Evolutionary conservation across 2,888 invertebrate genomes (phyloP).

Genomic region (Brachylomia viminalis): DNA sequence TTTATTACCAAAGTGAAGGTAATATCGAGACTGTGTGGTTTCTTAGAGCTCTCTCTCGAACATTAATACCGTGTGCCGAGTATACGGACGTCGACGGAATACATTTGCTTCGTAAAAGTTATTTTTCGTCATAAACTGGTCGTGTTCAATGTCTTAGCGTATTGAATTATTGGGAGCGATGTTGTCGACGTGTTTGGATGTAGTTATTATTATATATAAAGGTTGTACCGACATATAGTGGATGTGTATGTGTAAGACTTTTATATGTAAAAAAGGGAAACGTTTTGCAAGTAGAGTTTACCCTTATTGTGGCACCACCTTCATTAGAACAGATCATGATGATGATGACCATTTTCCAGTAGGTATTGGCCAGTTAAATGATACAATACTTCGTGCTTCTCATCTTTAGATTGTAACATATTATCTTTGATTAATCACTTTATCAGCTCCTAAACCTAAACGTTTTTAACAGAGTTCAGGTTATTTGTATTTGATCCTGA

Average conservation of each 20-base stretch:
- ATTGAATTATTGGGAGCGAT: constrained; percentile 50
- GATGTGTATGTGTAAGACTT: constrained; percentile 3
- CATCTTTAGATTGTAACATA: too few relatives aligned
- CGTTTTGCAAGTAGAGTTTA: too few relatives aligned
- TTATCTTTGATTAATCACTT: too few relatives aligned
- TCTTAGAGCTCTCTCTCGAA: constrained; percentile 46
- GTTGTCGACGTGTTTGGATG: constrained; percentile 12
- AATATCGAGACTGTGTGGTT: constrained; percentile 55
- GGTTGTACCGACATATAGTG: not conserved
- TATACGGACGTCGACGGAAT: constrained; percentile 47
- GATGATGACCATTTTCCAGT: not conserved
- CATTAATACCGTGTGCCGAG: constrained; percentile 44
- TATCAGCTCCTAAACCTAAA: too few relatives aligned
- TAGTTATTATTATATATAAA: constrained; percentile 13
- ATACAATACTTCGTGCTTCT: not conserved
- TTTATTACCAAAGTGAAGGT: constrained; percentile 55
- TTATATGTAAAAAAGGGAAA: not conserved
- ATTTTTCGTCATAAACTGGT: constrained; percentile 62
- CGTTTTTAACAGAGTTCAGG: too few relatives aligned
- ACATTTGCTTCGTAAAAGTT: constrained; percentile 62
- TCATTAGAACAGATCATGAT: too few relatives aligned
- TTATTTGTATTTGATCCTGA: too few relatives aligned
- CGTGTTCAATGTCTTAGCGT: constrained; percentile 54
- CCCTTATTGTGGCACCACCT: too few relatives aligned
- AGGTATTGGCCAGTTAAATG: not conserved